Conservation (phyloP, 2,113 vertebrate species). For the Orientallactaga bullata region DNA sequence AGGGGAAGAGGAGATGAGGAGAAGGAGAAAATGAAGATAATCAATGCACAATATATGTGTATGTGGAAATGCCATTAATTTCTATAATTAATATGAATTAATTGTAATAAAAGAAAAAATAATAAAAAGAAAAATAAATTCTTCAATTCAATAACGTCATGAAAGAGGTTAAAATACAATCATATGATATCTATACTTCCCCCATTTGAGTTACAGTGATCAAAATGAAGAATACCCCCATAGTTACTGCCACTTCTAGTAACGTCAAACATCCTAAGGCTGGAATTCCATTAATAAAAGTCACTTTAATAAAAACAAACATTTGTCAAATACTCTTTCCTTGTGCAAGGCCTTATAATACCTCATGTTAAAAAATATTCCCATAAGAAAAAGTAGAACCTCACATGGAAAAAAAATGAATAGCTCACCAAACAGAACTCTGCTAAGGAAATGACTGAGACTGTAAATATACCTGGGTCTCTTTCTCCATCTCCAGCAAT, state of each 20-base stretch:
- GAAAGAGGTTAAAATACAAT: conserved; percentile 61
- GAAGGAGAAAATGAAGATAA: not conserved
- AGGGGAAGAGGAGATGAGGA: no score
- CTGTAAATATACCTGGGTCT: conserved; percentile 40
- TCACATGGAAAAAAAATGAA: not conserved
- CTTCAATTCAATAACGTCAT: conserved; percentile 71
- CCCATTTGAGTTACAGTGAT: conserved; percentile 25
- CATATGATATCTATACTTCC: conserved; percentile 46
- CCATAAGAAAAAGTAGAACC: conserved; percentile 16
- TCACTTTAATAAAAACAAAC: not conserved
- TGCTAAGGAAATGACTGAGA: conserved; percentile 50
- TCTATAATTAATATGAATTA: not conserved
- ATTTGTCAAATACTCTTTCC: not conserved
- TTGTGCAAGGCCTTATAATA: conserved; percentile 41
- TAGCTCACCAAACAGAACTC: conserved; percentile 35
- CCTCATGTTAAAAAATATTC: conserved; percentile 19
- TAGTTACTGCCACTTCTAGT: not conserved
- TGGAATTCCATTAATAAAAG: conserved; percentile 7
- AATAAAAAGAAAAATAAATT: conserved; percentile 19
- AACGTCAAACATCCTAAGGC: not conserved
- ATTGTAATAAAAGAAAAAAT: not conserved
- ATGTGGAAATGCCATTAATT: not conserved
- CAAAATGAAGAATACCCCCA: not conserved
- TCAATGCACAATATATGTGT: not conserved
- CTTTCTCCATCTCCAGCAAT: conserved; percentile 44